Percentiles rank a stretch among this genome's conserved stretches.
These are phyloP conservation scores for Cinara cedri DNA, from an alignment of 2,888 invertebrate genomes.

Conservation along the genomic window DNA sequence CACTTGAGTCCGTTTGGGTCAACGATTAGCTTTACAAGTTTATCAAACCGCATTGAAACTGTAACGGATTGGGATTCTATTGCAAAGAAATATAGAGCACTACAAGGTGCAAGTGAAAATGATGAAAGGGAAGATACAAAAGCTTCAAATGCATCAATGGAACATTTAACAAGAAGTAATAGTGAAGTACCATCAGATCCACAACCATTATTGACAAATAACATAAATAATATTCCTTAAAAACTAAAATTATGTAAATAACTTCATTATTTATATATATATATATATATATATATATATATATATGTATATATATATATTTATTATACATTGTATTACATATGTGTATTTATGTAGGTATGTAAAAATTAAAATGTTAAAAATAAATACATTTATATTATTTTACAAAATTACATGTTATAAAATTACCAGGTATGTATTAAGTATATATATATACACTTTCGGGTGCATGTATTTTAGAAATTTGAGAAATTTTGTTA, in stretches of 20 bases:
- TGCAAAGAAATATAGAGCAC: constrained; percentile 83
- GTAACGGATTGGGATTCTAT: constrained; percentile 92
- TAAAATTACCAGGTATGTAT: too few species aligned
- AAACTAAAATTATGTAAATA: background rate
- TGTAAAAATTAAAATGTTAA: background rate
- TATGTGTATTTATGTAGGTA: too few species aligned
- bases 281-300: background rate
- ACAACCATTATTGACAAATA: constrained; percentile 24
- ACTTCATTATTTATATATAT: background rate
- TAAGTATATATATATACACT: too few species aligned
- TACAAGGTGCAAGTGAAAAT: constrained; percentile 71
- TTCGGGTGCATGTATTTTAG: too few species aligned
- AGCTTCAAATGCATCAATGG: constrained; percentile 62
- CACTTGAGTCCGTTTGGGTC: constrained; percentile 85
- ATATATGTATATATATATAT: background rate
- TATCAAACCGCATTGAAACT: constrained; percentile 78
- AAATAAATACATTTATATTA: constrained; percentile 35
- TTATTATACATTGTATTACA: background rate
- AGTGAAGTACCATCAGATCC: constrained; percentile 40
- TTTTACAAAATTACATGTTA: constrained; percentile 26
- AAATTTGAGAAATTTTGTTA: too few species aligned
- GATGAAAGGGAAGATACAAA: constrained; percentile 56
- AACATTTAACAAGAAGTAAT: constrained; percentile 41
- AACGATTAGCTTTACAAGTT: constrained; percentile 77
- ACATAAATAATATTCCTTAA: constrained; percentile 36